Percentiles rank a stretch among this genome's conserved stretches.
These are phyloP conservation scores for Tragelaphus strepsiceros DNA, from an alignment of 2,113 vertebrate genomes.

Conservation along the genomic window DNA sequence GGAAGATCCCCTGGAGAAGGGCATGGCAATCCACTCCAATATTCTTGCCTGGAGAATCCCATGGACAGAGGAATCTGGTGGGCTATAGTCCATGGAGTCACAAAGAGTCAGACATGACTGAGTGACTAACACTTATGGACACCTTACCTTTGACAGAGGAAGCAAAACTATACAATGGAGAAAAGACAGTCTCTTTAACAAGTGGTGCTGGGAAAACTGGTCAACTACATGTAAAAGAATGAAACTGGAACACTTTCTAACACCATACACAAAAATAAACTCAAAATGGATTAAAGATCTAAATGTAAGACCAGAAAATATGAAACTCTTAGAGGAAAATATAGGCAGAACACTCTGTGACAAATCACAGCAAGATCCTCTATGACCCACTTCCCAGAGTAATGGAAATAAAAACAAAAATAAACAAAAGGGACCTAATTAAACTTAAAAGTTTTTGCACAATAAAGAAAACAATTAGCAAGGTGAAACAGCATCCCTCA, in stretches of 20 bases:
- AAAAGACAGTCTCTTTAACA: not conserved
- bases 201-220: not conserved
- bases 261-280: not conserved
- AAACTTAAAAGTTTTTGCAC: not conserved
- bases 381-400: not conserved
- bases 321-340: not conserved
- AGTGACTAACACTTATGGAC: not conserved
- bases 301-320: not conserved
- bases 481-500: not conserved
- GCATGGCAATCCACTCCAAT: not conserved
- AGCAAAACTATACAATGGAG: not conserved
- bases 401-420: not conserved
- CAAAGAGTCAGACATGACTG: not conserved
- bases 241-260: not conserved
- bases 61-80: not conserved
- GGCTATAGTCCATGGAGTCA: not conserved
- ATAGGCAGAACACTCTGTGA: not conserved
- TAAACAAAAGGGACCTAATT: not conserved
- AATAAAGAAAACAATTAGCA: not conserved
- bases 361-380: not conserved
- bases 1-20: not conserved
- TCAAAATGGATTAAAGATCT: not conserved
- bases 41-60: not conserved
- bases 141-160: not conserved
- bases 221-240: not conserved